A percentile compares a stretch with the other conserved stretches of the same genome.
These are phyloP conservation scores for Spermophilus dauricus DNA, from an alignment of 2,113 vertebrate genomes.

Conservation along the genomic window DNA sequence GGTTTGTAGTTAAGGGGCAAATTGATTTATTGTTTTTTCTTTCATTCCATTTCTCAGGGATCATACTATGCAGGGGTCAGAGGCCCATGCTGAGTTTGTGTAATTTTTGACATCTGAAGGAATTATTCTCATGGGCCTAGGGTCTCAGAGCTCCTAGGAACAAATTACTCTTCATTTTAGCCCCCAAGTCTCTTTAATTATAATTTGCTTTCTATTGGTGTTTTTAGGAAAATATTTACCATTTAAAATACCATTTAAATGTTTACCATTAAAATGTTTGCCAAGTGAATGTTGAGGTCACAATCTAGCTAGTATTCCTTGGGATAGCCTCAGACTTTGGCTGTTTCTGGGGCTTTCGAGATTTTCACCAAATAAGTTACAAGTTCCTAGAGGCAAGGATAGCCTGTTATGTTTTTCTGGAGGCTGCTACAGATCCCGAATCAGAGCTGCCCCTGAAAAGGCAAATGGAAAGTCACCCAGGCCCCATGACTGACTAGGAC, in stretches of 20 bases:
- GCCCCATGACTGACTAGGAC: accelerated
- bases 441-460: not conserved
- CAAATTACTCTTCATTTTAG: too few species aligned
- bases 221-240: too few species aligned
- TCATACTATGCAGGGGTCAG: not conserved
- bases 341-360: not conserved
- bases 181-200: too few species aligned
- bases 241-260: too few species aligned
- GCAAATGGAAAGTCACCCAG: not conserved
- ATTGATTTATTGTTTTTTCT: not conserved
- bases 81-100: not conserved
- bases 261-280: not conserved
- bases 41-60: not conserved
- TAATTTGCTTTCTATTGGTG: too few species aligned
- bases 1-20: not conserved
- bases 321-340: not conserved
- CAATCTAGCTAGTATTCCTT: not conserved
- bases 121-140: not conserved
- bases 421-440: not conserved
- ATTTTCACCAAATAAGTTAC: not conserved
- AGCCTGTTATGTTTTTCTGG: not conserved
- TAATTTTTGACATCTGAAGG: not conserved
- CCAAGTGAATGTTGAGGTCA: not conserved
- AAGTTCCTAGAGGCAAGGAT: not conserved
- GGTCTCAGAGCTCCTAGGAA: not conserved